Evolutionary conservation across 1,140 invertebrate genomes (phyloP).

Genomic region (Melipona quadrifasciata): DNA sequence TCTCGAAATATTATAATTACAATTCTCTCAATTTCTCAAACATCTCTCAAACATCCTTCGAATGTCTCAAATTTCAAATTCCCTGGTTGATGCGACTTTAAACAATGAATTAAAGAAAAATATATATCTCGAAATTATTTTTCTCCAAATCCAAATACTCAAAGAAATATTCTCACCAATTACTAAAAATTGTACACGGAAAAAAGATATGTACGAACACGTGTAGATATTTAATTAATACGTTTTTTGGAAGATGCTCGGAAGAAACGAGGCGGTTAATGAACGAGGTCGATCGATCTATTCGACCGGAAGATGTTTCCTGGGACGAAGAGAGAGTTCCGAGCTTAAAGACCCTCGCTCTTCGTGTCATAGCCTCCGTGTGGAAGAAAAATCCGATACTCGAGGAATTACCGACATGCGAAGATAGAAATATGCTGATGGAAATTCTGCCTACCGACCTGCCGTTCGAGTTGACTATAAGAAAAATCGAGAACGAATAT

Average conservation of each 20-base stretch:
- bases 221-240: conserved; percentile 2
- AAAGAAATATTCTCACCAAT: not conserved
- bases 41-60: no score
- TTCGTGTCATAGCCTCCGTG: conserved; percentile 63
- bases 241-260: conserved; percentile 69
- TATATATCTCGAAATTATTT: no score
- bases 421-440: conserved; percentile 71
- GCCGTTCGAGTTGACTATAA: conserved; percentile 73
- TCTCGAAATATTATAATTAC: no score
- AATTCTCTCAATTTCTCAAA: no score
- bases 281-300: conserved; percentile 61
- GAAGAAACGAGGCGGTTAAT: conserved; percentile 60
- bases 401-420: conserved; percentile 70
- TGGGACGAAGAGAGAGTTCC: conserved; percentile 72
- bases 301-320: conserved; percentile 69
- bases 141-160: not conserved
- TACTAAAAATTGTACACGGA: no score
- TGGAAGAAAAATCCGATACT: conserved; percentile 74
- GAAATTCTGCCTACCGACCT: conserved; percentile 77
- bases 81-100: no score
- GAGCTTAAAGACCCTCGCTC: conserved; percentile 70
- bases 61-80: no score
- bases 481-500: conserved; percentile 70
- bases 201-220: no score
- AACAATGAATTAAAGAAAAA: no score